Base-by-base conservation (phyloP, 2,888 invertebrate genomes). In the Euplagia quadripunctaria region DNA sequence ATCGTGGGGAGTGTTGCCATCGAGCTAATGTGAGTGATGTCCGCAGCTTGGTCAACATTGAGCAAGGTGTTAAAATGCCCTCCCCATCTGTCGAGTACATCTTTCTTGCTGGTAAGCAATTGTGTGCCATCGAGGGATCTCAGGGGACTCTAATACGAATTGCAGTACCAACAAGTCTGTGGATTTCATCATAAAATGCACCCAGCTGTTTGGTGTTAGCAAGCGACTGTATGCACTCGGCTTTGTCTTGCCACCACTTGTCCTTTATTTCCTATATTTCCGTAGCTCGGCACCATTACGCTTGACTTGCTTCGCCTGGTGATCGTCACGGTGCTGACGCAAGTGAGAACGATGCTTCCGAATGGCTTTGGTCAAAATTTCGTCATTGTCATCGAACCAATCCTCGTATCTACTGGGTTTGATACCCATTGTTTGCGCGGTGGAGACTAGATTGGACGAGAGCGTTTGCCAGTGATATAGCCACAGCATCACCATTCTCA, bases 321-420 rank as follows among this genome's bases (percentile, higher is more conserved):
- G 31, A 31, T 31, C 31, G 2, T 31, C 31, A 31, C 31, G 31
- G 31, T 31, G 31, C 31, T 46, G 43, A 46, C 43, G 43, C 31
- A 42, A 14, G 31, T 7, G 64, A 42, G 5, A 64, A 64, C 64
- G 42, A 20, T 64, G 31, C 31, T 64, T 64, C 64, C 31, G 42
- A 0, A 64, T 41, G 42, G 42, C 42, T 42, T 64, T 31, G 6
- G 64, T 42, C 64, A 41, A 31, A 9, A 31, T 64, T 16, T 41
- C 64, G 6, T 64, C 42, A 42, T 14, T 31, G 42, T 64, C 64
- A 41, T 64, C 42, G 9, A 64, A 55, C 16, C 42, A 41, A 16
- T 64, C 64, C 64, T 41, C 64, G 20, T 75, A 42, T 64, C 64
- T 64, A 20, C 16, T 42, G 43, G 43, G 43, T 46, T 46, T 46